Evolutionary conservation across 2,888 invertebrate species (phyloP).

Genomic region (Scaeva pyrastri): DNA sequence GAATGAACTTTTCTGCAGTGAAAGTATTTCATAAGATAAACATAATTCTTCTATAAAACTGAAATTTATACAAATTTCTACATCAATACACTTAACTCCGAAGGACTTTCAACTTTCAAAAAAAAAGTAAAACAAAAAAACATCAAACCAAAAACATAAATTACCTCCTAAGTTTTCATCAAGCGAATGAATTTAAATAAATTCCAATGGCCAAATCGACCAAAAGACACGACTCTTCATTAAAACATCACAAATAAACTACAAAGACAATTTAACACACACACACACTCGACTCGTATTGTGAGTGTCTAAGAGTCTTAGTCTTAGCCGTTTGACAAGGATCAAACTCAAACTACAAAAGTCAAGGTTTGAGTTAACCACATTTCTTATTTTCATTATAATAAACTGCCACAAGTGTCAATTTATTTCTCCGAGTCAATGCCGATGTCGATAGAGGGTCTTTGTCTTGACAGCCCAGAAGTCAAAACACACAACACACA

Average conservation of each 20-base stretch:
- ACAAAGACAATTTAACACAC: not conserved
- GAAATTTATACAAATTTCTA: no score
- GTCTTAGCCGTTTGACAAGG: not conserved
- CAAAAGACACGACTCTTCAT: not conserved
- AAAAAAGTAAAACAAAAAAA: not conserved
- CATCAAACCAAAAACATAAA: constrained; percentile 40
- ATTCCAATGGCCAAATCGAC: constrained; percentile 53
- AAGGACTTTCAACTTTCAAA: constrained; percentile 2
- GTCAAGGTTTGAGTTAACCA: not conserved
- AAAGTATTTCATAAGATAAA: no score
- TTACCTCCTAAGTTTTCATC: constrained; percentile 31
- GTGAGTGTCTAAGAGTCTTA: not conserved
- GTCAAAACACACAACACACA: not conserved
- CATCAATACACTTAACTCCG: no score
- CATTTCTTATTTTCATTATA: constrained; percentile 32
- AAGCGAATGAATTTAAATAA: constrained; percentile 63
- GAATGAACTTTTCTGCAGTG: no score
- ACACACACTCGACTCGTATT: not conserved
- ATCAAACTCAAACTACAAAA: not conserved
- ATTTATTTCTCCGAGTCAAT: constrained; percentile 1
- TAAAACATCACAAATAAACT: constrained; percentile 5
- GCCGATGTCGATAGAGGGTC: not conserved
- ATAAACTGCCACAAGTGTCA: constrained; percentile 22
- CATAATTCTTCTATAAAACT: no score
- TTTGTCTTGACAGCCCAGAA: not conserved